phyloP scores from a whole-genome alignment of 2,113 vertebrate species.

The Nyctibius bracteatus region DNA sequence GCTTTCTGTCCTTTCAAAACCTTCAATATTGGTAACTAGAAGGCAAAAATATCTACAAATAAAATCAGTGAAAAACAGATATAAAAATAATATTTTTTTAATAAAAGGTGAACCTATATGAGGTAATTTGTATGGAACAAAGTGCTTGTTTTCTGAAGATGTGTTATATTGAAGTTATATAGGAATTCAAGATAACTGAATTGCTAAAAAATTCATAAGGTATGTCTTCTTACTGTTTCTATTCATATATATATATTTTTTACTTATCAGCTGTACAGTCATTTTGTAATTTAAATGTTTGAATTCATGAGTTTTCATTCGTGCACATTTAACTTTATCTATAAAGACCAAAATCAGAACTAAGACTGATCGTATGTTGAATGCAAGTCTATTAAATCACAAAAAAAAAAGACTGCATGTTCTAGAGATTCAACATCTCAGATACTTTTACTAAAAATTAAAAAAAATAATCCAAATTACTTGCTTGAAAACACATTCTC shows the following conservation, averaged over 20 bases:
- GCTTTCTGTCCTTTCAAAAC: not conserved
- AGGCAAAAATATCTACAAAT: not conserved
- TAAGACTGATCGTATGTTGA: not conserved
- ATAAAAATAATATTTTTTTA: not conserved
- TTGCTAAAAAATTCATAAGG: not conserved
- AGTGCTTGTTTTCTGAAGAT: not conserved
- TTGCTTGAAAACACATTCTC: not conserved
- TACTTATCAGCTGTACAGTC: not conserved
- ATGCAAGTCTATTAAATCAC: not conserved
- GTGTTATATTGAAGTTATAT: not conserved
- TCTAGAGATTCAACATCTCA: not conserved
- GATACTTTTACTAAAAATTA: not conserved
- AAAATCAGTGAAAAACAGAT: not conserved
- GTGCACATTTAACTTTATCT: not conserved
- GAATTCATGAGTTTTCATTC: not conserved
- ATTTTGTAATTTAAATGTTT: not conserved
- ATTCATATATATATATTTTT: not conserved
- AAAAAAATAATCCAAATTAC: not conserved
- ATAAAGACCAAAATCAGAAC: not conserved
- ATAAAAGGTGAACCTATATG: not conserved
- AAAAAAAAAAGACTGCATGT: not conserved
- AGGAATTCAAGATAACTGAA: not conserved
- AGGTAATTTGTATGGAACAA: not conserved
- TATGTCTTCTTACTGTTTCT: not conserved
- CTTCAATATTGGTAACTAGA: not conserved